Percentiles rank a stretch among this genome's conserved stretches.
phyloP scores from a whole-genome alignment of 2,888 invertebrate genomes.

The Ectemnius lituratus region DNA sequence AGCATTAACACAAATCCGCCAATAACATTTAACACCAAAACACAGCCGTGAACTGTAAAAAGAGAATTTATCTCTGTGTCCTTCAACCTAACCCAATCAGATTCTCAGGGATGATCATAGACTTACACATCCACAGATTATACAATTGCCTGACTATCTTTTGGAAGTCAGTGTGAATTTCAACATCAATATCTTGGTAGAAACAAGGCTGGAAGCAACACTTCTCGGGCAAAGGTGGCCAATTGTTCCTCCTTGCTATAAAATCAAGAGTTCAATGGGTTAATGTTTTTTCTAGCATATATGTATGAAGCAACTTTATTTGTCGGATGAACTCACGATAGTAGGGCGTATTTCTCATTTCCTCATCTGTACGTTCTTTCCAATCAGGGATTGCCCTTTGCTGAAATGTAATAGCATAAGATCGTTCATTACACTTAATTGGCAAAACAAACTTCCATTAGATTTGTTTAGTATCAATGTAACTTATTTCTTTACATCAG shows the following conservation, averaged over 20 bases:
- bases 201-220: conserved; percentile 98
- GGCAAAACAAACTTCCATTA: background rate
- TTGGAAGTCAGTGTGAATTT: conserved; percentile 98
- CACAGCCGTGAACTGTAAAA: conserved; percentile 91
- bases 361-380: conserved; percentile 82
- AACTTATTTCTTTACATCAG: conserved; percentile 62
- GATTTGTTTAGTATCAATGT: background rate
- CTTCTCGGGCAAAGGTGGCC: conserved; percentile 97
- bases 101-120: conserved; percentile 12
- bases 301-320: background rate
- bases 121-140: conserved; percentile 98
- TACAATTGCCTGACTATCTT: conserved; percentile 96
- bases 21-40: conserved; percentile 91
- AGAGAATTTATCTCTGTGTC: conserved; percentile 27
- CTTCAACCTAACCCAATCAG: no score
- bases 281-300: background rate
- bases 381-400: conserved; percentile 94
- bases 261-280: conserved; percentile 44
- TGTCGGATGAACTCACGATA: conserved; percentile 73
- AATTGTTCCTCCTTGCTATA: conserved; percentile 91
- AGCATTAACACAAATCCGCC: conserved; percentile 90
- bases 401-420: conserved; percentile 76
- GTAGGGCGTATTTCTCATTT: conserved; percentile 78
- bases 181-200: conserved; percentile 99
- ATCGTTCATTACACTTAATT: background rate